Evolutionary conservation across 1,140 invertebrate species (phyloP).

Genomic region (Papilio machaon): DNA sequence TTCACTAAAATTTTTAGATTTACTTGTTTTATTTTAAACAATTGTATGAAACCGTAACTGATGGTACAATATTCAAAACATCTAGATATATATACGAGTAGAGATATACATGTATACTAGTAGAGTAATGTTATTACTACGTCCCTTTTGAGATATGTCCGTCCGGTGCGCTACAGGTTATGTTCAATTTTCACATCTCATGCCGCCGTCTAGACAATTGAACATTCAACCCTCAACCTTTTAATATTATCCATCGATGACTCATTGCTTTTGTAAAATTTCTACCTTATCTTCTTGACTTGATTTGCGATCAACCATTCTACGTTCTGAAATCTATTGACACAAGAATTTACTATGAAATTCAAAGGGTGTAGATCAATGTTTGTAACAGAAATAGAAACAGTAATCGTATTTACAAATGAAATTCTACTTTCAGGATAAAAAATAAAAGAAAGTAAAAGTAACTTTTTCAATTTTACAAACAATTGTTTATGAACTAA

Average conservation of each 20-base stretch:
- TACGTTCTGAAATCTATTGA: neutral
- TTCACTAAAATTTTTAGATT: neutral
- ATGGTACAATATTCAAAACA: neutral
- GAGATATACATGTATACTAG: neutral
- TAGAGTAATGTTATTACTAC: constrained; percentile 29
- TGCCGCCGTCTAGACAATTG: constrained; percentile 26
- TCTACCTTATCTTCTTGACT: neutral
- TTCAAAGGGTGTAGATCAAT: too few species aligned
- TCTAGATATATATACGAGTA: neutral
- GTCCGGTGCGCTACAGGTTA: constrained; percentile 24
- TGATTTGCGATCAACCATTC: neutral
- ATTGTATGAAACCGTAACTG: neutral
- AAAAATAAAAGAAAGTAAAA: neutral
- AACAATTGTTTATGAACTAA: constrained; percentile 3
- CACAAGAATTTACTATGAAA: neutral
- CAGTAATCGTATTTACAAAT: neutral
- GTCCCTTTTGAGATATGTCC: constrained; percentile 34
- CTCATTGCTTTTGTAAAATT: constrained; percentile 9
- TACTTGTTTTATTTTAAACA: neutral
- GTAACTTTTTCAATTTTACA: neutral
- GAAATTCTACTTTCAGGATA: neutral
- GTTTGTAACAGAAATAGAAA: neutral
- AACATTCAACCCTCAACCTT: constrained; percentile 26
- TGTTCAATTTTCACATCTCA: constrained; percentile 36
- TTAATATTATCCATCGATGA: constrained; percentile 25